phyloP scores from a whole-genome alignment of 2,113 vertebrate genomes.

The Pholis gunnellus region DNA sequence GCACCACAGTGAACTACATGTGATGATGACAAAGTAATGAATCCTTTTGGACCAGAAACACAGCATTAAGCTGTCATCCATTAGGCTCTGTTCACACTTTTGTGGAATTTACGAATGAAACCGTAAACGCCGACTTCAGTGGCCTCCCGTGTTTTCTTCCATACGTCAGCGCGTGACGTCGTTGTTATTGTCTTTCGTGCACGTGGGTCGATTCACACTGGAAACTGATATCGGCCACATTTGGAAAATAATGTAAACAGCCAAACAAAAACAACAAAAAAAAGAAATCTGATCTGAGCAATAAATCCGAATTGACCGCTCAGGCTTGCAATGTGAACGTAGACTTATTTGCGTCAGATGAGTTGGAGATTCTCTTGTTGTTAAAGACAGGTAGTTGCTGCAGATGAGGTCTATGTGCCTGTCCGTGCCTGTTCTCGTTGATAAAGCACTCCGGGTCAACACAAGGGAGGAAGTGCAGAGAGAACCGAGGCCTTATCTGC shows the following conservation, averaged over 20 bases:
- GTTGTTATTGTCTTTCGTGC: no score
- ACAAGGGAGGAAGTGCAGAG: slow-evolving; percentile 57
- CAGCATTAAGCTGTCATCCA: background rate
- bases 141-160: no score
- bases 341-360: background rate
- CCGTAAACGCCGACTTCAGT: no score
- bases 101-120: no score
- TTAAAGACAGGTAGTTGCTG: background rate
- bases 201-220: no score
- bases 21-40: background rate
- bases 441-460: slow-evolving; percentile 24
- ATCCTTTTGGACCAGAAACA: background rate
- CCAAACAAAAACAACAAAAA: no score
- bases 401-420: background rate
- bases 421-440: slow-evolving; percentile 13
- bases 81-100: no score
- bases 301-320: no score
- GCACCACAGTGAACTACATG: background rate
- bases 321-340: background rate
- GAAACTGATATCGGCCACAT: no score
- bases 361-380: background rate
- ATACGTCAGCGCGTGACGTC: no score
- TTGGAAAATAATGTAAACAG: no score
- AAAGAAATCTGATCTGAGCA: no score
- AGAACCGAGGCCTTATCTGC: slow-evolving; percentile 58